Conservation (phyloP, 53 echinoderm and acorn worm genomes). For the Glandiceps talaboti region DNA sequence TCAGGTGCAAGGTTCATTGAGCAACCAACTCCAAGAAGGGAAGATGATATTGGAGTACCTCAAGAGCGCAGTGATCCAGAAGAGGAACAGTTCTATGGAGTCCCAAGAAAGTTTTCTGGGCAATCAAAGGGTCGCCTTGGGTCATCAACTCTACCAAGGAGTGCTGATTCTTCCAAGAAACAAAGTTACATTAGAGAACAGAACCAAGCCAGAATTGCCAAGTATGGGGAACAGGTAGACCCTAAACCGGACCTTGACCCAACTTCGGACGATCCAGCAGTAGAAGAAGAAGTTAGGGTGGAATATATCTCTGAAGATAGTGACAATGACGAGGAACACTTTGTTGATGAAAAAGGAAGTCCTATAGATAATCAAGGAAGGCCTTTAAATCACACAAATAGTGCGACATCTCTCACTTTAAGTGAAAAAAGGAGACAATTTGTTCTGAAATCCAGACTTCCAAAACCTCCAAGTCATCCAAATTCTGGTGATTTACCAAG, state of each 20-base stretch:
- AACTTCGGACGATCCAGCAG: background rate
- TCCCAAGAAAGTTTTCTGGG: background rate
- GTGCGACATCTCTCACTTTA: background rate
- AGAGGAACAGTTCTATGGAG: slow-evolving; percentile 4
- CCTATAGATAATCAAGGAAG: slow-evolving; percentile 54
- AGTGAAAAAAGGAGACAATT: background rate
- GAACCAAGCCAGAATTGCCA: background rate
- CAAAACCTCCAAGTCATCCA: background rate
- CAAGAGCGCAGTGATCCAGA: slow-evolving; percentile 13
- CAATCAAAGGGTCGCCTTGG: background rate
- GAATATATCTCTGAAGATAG: slow-evolving; percentile 94
- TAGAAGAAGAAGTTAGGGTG: slow-evolving; percentile 53
- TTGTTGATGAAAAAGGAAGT: slow-evolving; percentile 93
- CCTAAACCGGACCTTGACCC: background rate
- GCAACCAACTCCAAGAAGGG: slow-evolving; percentile 10
- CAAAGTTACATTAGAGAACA: background rate
- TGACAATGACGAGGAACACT: slow-evolving; percentile 86
- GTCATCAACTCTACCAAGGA: background rate
- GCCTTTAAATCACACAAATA: slow-evolving; percentile 10
- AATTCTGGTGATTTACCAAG: background rate
- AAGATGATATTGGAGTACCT: slow-evolving; percentile 1
- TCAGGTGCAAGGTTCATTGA: background rate
- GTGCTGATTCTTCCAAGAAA: background rate
- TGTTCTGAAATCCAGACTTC: background rate
- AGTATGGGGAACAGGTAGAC: background rate